Percentiles rank a stretch among this genome's conserved stretches.
These are phyloP conservation scores for Melanotaenia duboulayi DNA, from an alignment of 2,113 vertebrate genomes.

Conservation along the genomic window DNA sequence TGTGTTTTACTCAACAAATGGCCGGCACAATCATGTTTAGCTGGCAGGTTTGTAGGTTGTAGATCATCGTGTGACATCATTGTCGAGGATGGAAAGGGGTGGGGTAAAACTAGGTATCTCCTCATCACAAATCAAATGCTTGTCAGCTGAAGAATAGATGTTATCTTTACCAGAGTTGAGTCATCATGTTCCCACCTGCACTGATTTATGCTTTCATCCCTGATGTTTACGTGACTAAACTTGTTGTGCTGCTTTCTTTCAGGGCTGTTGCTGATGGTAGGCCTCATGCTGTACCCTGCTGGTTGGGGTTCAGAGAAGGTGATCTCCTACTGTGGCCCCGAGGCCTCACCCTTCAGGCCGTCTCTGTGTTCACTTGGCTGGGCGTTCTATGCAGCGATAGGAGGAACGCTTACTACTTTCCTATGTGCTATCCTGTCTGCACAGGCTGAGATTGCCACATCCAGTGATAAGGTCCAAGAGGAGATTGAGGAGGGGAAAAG, in stretches of 20 bases:
- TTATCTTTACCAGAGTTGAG: constrained; percentile 28
- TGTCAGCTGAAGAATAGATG: constrained; percentile 23
- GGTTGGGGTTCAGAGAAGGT: constrained; percentile 98
- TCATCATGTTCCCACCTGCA: constrained; percentile 43
- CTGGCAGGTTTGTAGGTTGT: background rate
- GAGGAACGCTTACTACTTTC: constrained; percentile 92
- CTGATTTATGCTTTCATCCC: constrained; percentile 19
- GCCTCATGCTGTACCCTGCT: constrained; percentile 95
- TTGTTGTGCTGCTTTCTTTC: constrained; percentile 34
- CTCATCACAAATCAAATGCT: constrained; percentile 34
- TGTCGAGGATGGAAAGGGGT: background rate
- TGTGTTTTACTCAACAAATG: constrained; percentile 5
- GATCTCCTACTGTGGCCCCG: constrained; percentile 88
- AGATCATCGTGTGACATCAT: constrained; percentile 38
- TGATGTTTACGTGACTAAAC: constrained; percentile 42
- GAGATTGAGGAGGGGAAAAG: constrained; percentile 98
- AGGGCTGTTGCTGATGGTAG: constrained; percentile 97
- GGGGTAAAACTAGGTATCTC: background rate
- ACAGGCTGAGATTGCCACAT: constrained; percentile 98
- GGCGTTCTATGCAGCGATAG: constrained; percentile 96
- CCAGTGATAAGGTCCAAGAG: constrained; percentile 98
- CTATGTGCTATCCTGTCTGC: constrained; percentile 94
- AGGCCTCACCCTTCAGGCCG: constrained; percentile 90
- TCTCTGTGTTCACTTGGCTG: constrained; percentile 93
- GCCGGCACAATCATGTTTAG: constrained; percentile 18